Evolutionary conservation across 2,888 invertebrate species (phyloP).

Genomic region (Anodontia alba): DNA sequence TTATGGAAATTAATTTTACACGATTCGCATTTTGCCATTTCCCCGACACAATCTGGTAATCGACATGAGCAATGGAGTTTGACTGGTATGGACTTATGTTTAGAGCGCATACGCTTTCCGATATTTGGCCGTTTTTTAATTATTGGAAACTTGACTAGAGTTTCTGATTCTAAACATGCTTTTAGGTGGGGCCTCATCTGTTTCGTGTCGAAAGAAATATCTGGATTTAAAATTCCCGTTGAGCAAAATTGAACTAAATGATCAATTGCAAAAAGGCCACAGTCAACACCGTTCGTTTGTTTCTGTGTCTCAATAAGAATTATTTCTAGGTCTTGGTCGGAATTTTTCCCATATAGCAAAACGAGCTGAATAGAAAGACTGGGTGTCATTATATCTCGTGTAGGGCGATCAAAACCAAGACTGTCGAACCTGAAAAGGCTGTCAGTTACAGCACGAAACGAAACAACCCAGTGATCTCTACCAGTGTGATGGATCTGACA

Average conservation of each 20-base stretch:
- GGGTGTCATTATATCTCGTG: conserved; percentile 12
- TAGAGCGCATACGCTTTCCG: background rate
- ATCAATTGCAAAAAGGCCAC: conserved; percentile 27
- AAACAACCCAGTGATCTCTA: conserved; percentile 28
- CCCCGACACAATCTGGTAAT: background rate
- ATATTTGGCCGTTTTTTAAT: background rate
- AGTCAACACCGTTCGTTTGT: conserved; percentile 19
- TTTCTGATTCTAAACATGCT: background rate
- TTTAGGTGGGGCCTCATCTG: background rate
- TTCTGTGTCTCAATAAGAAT: conserved; percentile 5
- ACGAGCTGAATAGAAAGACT: conserved; percentile 22
- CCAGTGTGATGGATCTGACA: conserved; percentile 35
- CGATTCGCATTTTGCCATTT: background rate
- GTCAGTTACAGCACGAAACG: background rate
- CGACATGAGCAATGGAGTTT: background rate
- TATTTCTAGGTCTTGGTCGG: background rate
- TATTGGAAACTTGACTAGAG: background rate
- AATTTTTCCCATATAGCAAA: conserved; percentile 9
- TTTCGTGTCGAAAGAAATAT: background rate
- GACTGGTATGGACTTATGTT: background rate
- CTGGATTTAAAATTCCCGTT: background rate
- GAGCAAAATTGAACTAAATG: background rate
- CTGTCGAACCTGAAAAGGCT: conserved; percentile 25
- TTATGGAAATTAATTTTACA: background rate
- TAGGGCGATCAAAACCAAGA: conserved; percentile 16